Conservation (phyloP, 2,797 vertebrate genomes). For the Staurois parvus region DNA sequence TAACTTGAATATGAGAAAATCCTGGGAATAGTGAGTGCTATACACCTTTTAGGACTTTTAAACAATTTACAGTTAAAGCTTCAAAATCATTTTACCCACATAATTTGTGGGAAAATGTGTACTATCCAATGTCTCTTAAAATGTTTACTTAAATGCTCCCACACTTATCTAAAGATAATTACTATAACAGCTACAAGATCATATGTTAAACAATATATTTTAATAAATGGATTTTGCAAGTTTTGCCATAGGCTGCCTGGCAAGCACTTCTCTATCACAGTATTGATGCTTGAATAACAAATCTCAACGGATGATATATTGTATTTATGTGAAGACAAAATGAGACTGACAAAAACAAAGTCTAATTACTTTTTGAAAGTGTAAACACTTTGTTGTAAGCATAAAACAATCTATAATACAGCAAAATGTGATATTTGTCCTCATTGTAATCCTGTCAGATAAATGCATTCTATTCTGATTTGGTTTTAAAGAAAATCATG, state of each 20-base stretch:
- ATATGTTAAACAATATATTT: slow-evolving; percentile 11
- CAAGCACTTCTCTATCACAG: background rate
- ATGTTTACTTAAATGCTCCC: background rate
- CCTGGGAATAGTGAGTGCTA: too few species aligned
- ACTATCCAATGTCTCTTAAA: background rate
- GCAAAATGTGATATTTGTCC: slow-evolving; percentile 5
- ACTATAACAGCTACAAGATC: background rate
- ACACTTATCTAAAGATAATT: slow-evolving; percentile 24
- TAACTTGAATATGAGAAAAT: too few species aligned
- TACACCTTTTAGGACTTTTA: too few species aligned
- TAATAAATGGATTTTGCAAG: slow-evolving; percentile 3
- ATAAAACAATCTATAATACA: slow-evolving; percentile 1
- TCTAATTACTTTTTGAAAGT: slow-evolving; percentile 45
- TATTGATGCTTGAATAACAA: background rate
- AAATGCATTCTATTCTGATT: slow-evolving; percentile 38
- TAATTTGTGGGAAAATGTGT: background rate
- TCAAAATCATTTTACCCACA: background rate
- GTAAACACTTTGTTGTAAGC: slow-evolving; percentile 50
- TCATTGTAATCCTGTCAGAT: background rate
- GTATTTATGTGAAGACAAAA: slow-evolving; percentile 32
- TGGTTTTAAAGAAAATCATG: slow-evolving; percentile 42
- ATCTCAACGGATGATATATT: slow-evolving; percentile 33
- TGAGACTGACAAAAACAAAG: slow-evolving; percentile 19
- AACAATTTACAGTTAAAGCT: background rate
- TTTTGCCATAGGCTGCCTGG: background rate